phyloP scores from a whole-genome alignment of 2,113 vertebrate species.

The Sylvicapra grimmia region DNA sequence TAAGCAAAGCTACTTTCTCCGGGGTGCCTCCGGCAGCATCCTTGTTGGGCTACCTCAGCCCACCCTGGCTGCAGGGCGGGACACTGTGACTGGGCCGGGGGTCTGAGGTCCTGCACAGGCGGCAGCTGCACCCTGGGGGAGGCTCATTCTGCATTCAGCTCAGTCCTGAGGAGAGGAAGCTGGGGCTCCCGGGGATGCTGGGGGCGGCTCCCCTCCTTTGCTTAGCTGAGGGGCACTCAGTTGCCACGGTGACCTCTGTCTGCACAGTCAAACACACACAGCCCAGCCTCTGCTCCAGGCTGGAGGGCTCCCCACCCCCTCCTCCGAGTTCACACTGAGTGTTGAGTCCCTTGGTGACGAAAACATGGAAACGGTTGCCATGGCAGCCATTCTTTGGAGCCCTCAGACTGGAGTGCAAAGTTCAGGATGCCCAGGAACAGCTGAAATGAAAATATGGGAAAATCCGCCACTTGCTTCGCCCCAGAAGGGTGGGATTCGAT shows the following conservation, averaged over 20 bases:
- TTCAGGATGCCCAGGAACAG: slow-evolving; percentile 74
- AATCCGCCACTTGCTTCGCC: background rate
- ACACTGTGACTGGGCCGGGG: background rate
- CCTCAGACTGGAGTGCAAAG: slow-evolving; percentile 68
- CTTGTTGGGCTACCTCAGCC: background rate
- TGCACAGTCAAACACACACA: slow-evolving; percentile 60
- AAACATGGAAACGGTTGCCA: slow-evolving; percentile 84
- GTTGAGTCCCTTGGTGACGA: slow-evolving; percentile 74
- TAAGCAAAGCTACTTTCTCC: background rate
- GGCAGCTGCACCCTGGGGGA: background rate
- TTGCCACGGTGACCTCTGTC: slow-evolving; percentile 67
- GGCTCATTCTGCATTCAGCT: slow-evolving; percentile 61
- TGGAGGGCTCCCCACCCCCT: slow-evolving; percentile 17
- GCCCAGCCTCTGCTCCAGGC: slow-evolving; percentile 32
- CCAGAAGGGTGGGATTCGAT: background rate
- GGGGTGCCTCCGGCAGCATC: background rate
- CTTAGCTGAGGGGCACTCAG: slow-evolving; percentile 60
- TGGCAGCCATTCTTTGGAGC: slow-evolving; percentile 70
- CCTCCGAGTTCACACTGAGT: slow-evolving; percentile 69
- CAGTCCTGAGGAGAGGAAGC: slow-evolving; percentile 50
- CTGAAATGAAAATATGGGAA: slow-evolving; percentile 64
- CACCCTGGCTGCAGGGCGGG: background rate
- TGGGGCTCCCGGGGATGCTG: background rate
- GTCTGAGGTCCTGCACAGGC: background rate
- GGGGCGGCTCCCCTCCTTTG: background rate